A percentile compares a stretch with the other conserved stretches of the same genome.
These are phyloP conservation scores for Trogon surrucura DNA, from an alignment of 2,113 vertebrate species.

Conservation along the genomic window DNA sequence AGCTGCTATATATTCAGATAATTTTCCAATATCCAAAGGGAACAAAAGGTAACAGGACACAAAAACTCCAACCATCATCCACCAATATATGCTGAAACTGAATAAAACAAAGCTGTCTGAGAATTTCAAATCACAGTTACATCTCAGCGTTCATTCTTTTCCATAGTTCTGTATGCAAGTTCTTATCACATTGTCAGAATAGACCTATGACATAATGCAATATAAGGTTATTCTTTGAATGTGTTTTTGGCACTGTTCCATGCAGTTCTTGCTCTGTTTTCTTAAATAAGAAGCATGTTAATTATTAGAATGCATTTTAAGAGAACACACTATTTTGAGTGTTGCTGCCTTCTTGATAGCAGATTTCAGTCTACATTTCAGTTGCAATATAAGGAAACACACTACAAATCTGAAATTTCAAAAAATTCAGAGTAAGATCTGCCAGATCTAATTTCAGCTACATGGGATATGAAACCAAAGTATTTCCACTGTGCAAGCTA, in stretches of 20 bases:
- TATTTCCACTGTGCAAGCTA: background rate
- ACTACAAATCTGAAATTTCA: background rate
- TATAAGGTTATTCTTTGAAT: slow-evolving; percentile 13
- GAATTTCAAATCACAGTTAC: background rate
- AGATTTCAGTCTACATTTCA: background rate
- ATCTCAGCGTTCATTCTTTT: background rate
- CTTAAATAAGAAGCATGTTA: slow-evolving; percentile 14
- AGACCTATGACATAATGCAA: background rate
- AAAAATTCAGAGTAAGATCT: background rate
- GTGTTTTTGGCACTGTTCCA: slow-evolving; percentile 19
- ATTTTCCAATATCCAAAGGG: background rate
- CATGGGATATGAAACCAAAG: background rate
- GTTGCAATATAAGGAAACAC: background rate
- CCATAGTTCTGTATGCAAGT: background rate
- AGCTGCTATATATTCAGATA: background rate
- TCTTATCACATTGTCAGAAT: background rate
- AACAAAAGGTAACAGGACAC: background rate
- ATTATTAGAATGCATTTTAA: slow-evolving; percentile 28
- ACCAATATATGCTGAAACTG: background rate
- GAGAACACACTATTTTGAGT: background rate
- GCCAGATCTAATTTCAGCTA: background rate
- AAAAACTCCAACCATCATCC: background rate
- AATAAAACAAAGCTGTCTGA: background rate
- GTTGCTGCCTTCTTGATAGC: background rate
- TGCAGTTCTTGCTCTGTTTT: background rate